phyloP scores from a whole-genome alignment of 2,113 vertebrate genomes.

The Myrmecobius fasciatus region DNA sequence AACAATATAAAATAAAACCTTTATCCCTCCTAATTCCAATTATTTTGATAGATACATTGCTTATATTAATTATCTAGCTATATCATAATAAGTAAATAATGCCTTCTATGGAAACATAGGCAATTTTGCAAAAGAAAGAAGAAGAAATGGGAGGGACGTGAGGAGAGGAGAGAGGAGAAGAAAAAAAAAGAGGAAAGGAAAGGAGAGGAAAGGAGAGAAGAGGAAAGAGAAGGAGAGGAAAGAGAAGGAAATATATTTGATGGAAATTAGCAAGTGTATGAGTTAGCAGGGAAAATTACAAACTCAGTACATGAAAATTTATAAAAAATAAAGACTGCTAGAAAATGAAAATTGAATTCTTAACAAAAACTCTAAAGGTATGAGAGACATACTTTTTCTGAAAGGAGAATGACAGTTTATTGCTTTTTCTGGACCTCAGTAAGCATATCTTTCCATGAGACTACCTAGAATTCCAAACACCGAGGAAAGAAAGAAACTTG shows the following conservation, averaged over 20 bases:
- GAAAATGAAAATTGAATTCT: not conserved
- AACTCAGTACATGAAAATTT: not conserved
- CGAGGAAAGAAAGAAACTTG: not conserved
- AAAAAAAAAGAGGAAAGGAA: no score
- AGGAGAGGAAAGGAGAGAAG: no score
- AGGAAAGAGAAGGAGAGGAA: not conserved
- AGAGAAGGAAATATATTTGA: not conserved
- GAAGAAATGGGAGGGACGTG: not conserved
- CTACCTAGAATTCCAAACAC: not conserved
- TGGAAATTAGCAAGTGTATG: not conserved
- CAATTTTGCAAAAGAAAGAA: not conserved
- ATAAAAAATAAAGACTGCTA: not conserved
- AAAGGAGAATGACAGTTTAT: not conserved
- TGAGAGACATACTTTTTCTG: not conserved
- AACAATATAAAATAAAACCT: not conserved
- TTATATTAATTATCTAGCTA: not conserved
- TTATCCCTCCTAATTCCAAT: not conserved
- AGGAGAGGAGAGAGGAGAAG: no score
- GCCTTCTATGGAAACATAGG: not conserved
- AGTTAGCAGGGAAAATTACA: not conserved
- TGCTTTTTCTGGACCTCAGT: not conserved
- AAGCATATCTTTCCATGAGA: not conserved
- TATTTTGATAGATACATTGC: not conserved
- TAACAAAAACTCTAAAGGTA: not conserved
- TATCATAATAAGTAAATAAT: not conserved